These are phyloP conservation scores for Furnarius figulus DNA, from an alignment of 2,113 vertebrate genomes.

Conservation along the genomic window DNA sequence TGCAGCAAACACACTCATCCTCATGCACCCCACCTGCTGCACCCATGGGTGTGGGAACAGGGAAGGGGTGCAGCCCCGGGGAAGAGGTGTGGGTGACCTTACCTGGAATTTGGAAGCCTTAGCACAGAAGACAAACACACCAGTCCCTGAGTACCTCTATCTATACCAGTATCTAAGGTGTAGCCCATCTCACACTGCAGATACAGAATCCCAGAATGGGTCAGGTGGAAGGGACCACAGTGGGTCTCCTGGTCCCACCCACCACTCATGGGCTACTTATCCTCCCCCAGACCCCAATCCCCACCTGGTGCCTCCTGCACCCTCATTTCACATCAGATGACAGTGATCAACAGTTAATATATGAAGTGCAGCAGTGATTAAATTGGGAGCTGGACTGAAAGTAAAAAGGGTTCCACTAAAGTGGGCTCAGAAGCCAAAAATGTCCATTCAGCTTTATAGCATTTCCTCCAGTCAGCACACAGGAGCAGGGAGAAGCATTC, in stretches of 20 bases:
- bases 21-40: background rate
- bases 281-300: background rate
- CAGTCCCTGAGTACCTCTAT: background rate
- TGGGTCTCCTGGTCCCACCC: background rate
- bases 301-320: background rate
- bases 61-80: background rate
- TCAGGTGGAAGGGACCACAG: background rate
- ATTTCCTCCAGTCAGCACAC: background rate
- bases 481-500: background rate
- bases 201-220: background rate
- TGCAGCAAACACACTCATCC: background rate
- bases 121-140: background rate
- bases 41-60: fast-evolving
- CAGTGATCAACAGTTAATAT: background rate
- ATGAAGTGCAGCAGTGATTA: background rate
- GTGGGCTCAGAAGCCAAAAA: background rate
- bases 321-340: background rate
- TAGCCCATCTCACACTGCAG: background rate
- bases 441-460: background rate
- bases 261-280: background rate
- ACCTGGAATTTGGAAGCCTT: background rate
- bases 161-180: background rate
- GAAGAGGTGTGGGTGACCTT: background rate
- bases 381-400: background rate
- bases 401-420: background rate